Base-by-base conservation (phyloP, 2,888 invertebrate species). In the Harpalus rufipes region DNA sequence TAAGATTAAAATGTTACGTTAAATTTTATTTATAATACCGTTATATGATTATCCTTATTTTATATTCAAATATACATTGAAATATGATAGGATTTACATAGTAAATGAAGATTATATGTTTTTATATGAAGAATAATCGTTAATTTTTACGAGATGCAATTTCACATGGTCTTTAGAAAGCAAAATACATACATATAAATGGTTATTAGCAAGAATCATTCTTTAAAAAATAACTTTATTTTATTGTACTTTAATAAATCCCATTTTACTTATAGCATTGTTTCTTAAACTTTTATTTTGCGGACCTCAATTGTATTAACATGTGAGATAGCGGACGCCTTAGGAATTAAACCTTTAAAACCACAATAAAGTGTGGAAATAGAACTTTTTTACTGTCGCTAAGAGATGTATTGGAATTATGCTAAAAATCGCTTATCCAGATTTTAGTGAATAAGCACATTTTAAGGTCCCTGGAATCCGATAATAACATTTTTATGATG, bases 51-150 rank as follows among this genome's bases (percentile, higher is more conserved):
- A 68, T 68, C 68, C 68, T 68, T 7, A 74, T 18, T 74, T 74
- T 44, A 44, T 44, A 74, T 74, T 44, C 21, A 44, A 74, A 74
- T 74, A 74, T 74, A 74, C 41, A 44, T 44, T 8, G 72, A 74
- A 74, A 74, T 74, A 74, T 74, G 41, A 74, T 44, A 74, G 68
- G 68, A 68, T 68, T 44, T 74, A 74, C 72, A 18, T 74, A 68
- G n/a, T 32, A 32, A 14, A 7, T 41, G 14, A 74, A 74, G 72
- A 74, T 74, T 74, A 74, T 44, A 14, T 41, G 39, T 72, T 74
- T 74, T 44, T 44, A 44, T 7, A 44, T 16, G 6, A 16, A 41
- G 10, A 44, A 74, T 74, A 44, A 44, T 74, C 44, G 44, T 74
- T 74, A 44, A 74, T 44, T 74, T 74, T 44, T 44, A 74, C 44